Percentiles rank a stretch among this genome's conserved stretches.
Evolutionary conservation across 2,797 vertebrate species (phyloP).

Genomic region (Gadopsis bispinosus): DNA sequence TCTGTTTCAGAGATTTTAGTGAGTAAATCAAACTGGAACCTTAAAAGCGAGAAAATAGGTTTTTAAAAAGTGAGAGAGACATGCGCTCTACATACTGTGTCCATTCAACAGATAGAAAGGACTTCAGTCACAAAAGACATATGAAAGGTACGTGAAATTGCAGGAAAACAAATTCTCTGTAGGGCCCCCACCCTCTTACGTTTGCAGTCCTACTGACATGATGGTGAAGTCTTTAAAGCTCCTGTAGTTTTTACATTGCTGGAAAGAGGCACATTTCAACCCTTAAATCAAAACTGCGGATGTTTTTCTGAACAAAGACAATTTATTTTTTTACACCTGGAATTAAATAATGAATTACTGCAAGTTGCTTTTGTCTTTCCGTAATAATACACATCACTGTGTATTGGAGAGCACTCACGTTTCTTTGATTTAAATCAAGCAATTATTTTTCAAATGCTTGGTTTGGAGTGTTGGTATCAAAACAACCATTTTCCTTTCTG

Average conservation of each 20-base stretch:
- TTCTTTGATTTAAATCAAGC: slow-evolving; percentile 17
- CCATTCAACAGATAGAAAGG: neutral
- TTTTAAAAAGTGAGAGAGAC: slow-evolving; percentile 3
- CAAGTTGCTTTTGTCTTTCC: slow-evolving; percentile 2
- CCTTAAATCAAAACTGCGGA: neutral
- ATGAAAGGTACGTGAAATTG: slow-evolving; percentile 8
- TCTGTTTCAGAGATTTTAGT: neutral
- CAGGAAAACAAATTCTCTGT: neutral
- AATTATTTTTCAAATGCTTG: slow-evolving; percentile 1
- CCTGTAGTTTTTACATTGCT: neutral
- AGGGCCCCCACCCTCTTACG: neutral
- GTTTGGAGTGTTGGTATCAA: neutral
- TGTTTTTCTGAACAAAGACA: neutral
- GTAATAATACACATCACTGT: slow-evolving; percentile 4
- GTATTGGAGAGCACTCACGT: slow-evolving; percentile 7
- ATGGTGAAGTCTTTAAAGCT: slow-evolving; percentile 7
- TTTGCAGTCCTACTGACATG: neutral
- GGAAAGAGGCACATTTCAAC: neutral
- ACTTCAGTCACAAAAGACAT: neutral
- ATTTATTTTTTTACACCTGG: neutral
- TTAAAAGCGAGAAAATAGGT: slow-evolving; percentile 8
- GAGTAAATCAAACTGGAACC: neutral
- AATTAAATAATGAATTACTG: slow-evolving; percentile 4
- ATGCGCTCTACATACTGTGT: slow-evolving; percentile 6
- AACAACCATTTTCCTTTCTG: slow-evolving; percentile 1